Evolutionary conservation across 2,113 vertebrate species (phyloP), one percentile per base, ranked within the genome.

Genomic region (Rhinolophus ferrumequinum): DNA sequence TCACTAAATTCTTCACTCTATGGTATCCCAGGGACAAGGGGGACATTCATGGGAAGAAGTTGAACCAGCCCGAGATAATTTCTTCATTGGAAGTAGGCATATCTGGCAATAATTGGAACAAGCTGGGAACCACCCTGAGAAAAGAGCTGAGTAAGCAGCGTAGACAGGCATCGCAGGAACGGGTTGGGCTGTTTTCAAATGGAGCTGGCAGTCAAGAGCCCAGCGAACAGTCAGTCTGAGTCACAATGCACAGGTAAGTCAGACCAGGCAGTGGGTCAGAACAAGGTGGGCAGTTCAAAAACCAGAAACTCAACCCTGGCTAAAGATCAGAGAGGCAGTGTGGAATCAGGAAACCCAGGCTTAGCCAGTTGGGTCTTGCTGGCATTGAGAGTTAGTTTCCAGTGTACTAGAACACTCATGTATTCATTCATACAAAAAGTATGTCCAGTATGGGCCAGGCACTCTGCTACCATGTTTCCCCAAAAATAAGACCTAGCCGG

Each of bases 261-360:
- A 90, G 26, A 33, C 22, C 5, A 92, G 30, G 52, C 56, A 44
- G 72, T 50, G n/a, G 93, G 22, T 70, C 79, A 81, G 38, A 41
- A 47, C 33, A 11, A 66, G 14, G 24, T 66, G 70, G 33, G 83
- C 38, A 35, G 24, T 41, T 60, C 64, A 66, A 64, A 90, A 94
- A 83, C 35, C n/a, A 79, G 58, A 33, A 41, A 19, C 16, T 70
- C 33, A 60, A 47, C 35, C 4, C 4, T 66, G 28, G 58, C 15
- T 66, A 52, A 81, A 84, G 15, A 24, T 62, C 41, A 88, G 64
- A 90, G 56, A 35, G 13, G 52, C 30, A 47, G 28, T 35, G 18
- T 69, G 85, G 30, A 84, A 80, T 83, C 81, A 70, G 84, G 69
- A 94, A 80, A 38, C 21, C 38, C 54, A 56, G 69, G 88, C 24